Conservation (phyloP, 2,888 invertebrate genomes). For the Octonoba sinensis region DNA sequence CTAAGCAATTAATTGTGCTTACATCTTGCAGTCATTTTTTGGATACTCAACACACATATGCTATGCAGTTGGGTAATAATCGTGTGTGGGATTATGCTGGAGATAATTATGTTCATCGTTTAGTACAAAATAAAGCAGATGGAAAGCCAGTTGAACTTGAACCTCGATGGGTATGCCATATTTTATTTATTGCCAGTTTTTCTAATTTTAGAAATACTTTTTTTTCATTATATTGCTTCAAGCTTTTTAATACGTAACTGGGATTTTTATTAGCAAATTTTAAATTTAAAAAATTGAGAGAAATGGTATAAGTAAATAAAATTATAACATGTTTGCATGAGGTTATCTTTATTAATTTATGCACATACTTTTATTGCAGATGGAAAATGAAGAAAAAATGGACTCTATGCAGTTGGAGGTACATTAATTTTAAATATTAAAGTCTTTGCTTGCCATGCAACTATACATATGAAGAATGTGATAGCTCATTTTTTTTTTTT, state of each 20-base stretch:
- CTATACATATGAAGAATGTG: no score
- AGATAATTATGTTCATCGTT: slow-evolving; percentile 94
- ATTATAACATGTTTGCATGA: not conserved
- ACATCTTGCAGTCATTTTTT: slow-evolving; percentile 82
- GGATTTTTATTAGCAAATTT: not conserved
- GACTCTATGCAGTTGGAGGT: slow-evolving; percentile 92
- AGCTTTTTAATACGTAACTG: not conserved
- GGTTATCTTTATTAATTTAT: not conserved
- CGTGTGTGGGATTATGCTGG: slow-evolving; percentile 99
- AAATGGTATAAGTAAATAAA: not conserved
- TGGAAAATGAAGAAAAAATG: slow-evolving; percentile 81
- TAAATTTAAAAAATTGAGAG: not conserved
- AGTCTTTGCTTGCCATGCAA: no score
- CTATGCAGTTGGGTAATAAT: slow-evolving; percentile 95
- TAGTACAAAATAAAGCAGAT: slow-evolving; percentile 96
- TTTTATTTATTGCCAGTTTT: not conserved
- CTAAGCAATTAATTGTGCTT: not conserved
- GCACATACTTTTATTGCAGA: slow-evolving; percentile 34
- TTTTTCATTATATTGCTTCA: not conserved
- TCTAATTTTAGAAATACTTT: not conserved
- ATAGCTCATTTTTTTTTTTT: no score
- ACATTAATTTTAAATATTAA: slow-evolving; percentile 14
- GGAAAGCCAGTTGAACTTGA: slow-evolving; percentile 86
- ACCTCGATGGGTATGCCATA: slow-evolving; percentile 45
- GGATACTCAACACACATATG: slow-evolving; percentile 96